Evolutionary conservation across 2,113 vertebrate genomes (phyloP).

Genomic region (Raja brachyura): DNA sequence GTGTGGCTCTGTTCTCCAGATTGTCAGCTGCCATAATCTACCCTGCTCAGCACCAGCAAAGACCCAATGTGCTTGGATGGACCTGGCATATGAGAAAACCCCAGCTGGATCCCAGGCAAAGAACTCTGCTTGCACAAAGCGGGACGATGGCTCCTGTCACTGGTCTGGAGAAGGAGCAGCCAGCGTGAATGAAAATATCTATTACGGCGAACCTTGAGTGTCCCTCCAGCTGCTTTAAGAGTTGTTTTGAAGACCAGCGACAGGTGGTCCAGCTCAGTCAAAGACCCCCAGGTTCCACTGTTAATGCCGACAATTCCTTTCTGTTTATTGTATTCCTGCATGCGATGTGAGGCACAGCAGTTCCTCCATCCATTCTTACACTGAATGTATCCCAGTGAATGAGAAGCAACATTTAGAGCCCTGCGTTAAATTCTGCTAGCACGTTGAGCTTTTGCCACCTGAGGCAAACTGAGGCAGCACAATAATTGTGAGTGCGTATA

Average conservation of each 20-base stretch:
- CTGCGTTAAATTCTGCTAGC: neutral
- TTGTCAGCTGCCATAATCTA: conserved; percentile 72
- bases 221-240: neutral
- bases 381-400: conserved; percentile 47
- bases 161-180: conserved; percentile 73
- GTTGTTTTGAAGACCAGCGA: neutral
- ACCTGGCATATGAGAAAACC: conserved; percentile 73
- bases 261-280: neutral
- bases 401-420: neutral
- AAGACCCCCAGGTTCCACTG: conserved; percentile 32
- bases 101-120: conserved; percentile 72
- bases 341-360: conserved; percentile 41
- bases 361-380: conserved; percentile 33
- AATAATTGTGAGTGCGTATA: neutral
- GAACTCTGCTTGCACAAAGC: conserved; percentile 76
- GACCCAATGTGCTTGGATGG: conserved; percentile 83
- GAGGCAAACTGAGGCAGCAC: neutral
- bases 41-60: conserved; percentile 63
- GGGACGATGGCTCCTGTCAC: conserved; percentile 71
- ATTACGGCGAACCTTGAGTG: conserved; percentile 72
- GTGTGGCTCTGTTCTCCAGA: conserved; percentile 55
- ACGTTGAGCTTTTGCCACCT: neutral
- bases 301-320: conserved; percentile 40
- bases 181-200: conserved; percentile 73
- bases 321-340: conserved; percentile 39